phyloP scores from a whole-genome alignment of 2,113 vertebrate species.

The Lanius collurio region DNA sequence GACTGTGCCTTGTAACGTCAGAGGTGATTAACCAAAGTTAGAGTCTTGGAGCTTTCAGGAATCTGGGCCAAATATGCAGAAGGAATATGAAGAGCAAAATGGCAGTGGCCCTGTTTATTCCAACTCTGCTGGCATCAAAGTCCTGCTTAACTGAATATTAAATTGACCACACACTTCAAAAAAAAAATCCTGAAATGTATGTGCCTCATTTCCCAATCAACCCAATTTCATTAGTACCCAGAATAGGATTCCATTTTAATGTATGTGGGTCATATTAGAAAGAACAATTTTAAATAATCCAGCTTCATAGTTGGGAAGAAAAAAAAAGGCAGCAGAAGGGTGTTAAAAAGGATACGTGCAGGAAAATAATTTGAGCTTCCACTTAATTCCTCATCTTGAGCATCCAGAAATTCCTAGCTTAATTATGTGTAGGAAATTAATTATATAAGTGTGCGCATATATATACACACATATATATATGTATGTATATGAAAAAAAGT shows the following conservation, averaged over 20 bases:
- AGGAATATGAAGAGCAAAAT: neutral
- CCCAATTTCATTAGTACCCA: neutral
- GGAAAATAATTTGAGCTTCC: slow-evolving; percentile 1
- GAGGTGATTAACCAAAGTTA: neutral
- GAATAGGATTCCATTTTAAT: slow-evolving; percentile 5
- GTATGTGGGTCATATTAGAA: slow-evolving; percentile 23
- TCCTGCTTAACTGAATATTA: neutral
- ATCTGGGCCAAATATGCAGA: neutral
- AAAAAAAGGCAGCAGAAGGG: neutral
- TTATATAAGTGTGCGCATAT: neutral
- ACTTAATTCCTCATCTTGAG: slow-evolving; percentile 27
- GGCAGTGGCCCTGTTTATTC: neutral
- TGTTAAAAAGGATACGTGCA: slow-evolving; percentile 2
- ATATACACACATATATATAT: neutral
- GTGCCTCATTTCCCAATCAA: neutral
- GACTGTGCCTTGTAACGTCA: neutral
- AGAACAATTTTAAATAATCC: slow-evolving; percentile 41
- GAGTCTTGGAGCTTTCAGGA: neutral
- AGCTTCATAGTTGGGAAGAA: slow-evolving; percentile 41
- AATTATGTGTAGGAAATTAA: slow-evolving; percentile 56
- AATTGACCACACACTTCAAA: slow-evolving; percentile 10
- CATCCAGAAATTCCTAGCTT: slow-evolving; percentile 42
- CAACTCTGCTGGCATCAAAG: neutral
- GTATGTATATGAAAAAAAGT: neutral
- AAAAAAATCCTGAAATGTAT: neutral